phyloP scores from a whole-genome alignment of 2,888 invertebrate genomes.

The Leptinotarsa tumamoca region DNA sequence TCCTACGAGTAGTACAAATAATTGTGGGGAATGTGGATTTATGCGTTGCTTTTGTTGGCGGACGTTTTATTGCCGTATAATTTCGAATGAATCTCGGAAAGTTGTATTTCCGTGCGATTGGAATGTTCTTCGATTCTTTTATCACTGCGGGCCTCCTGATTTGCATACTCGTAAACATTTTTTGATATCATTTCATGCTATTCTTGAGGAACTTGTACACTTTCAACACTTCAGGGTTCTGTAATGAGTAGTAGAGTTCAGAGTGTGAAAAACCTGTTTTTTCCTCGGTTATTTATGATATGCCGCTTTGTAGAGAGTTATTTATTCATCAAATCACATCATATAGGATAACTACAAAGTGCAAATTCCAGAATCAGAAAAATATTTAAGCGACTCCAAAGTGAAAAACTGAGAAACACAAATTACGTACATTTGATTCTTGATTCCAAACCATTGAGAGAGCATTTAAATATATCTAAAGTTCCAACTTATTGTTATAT shows the following conservation, averaged over 20 bases:
- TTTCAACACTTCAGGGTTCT: neutral
- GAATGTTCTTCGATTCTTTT: slow-evolving; percentile 12
- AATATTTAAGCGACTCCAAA: too few relatives aligned
- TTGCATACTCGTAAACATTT: slow-evolving; percentile 7
- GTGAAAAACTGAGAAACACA: too few relatives aligned
- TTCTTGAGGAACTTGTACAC: neutral
- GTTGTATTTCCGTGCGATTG: slow-evolving; percentile 14
- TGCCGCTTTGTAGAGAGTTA: too few relatives aligned
- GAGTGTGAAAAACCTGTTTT: neutral
- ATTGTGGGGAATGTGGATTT: slow-evolving; percentile 36
- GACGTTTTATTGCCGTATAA: slow-evolving; percentile 32
- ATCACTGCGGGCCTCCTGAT: slow-evolving; percentile 2
- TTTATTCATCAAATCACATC: too few relatives aligned
- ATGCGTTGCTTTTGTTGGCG: slow-evolving; percentile 32
- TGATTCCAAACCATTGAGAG: too few relatives aligned
- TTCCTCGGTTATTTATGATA: too few relatives aligned
- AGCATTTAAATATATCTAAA: too few relatives aligned
- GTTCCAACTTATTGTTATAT: too few relatives aligned
- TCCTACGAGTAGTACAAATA: slow-evolving; percentile 37
- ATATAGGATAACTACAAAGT: too few relatives aligned
- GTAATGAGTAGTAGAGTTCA: neutral
- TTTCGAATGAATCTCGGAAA: slow-evolving; percentile 13
- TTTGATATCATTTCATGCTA: neutral
- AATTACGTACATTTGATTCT: too few relatives aligned
- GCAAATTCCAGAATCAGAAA: too few relatives aligned